Evolutionary conservation across 1,140 invertebrate genomes (phyloP).

Genomic region (Musca vetustissima): DNA sequence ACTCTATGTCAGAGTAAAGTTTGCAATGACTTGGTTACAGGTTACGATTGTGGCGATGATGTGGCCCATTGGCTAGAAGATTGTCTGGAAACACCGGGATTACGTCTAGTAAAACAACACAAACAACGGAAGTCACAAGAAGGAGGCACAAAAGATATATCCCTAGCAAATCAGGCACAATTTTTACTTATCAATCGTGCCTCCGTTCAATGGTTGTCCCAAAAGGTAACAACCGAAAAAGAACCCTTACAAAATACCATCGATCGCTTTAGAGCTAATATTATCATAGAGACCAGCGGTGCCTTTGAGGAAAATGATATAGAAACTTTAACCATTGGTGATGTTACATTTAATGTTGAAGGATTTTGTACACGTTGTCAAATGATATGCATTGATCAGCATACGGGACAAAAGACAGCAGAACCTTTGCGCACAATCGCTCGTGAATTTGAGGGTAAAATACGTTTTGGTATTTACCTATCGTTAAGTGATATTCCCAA

Average conservation of each 20-base stretch:
- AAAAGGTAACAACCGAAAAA: slow-evolving; percentile 59
- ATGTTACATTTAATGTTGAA: slow-evolving; percentile 62
- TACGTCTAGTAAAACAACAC: slow-evolving; percentile 71
- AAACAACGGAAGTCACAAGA: slow-evolving; percentile 46
- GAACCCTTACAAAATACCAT: slow-evolving; percentile 61
- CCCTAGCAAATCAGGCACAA: slow-evolving; percentile 85
- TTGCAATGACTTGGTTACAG: slow-evolving; percentile 79
- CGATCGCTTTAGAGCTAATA: slow-evolving; percentile 69
- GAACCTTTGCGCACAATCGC: slow-evolving; percentile 84
- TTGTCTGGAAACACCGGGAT: slow-evolving; percentile 64
- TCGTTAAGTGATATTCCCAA: slow-evolving; percentile 22
- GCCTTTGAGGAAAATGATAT: slow-evolving; percentile 79
- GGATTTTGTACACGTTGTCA: slow-evolving; percentile 85
- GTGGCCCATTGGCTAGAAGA: slow-evolving; percentile 76
- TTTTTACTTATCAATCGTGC: slow-evolving; percentile 78
- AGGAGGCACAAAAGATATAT: slow-evolving; percentile 44
- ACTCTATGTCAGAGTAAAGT: slow-evolving; percentile 74
- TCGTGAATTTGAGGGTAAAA: slow-evolving; percentile 71
- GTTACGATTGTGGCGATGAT: slow-evolving; percentile 79
- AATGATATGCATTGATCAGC: slow-evolving; percentile 92
- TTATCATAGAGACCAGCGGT: slow-evolving; percentile 63
- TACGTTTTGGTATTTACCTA: slow-evolving; percentile 78
- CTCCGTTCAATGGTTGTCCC: slow-evolving; percentile 71
- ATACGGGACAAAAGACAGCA: slow-evolving; percentile 74
- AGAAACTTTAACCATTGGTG: slow-evolving; percentile 69